phyloP scores from a whole-genome alignment of 2,888 invertebrate genomes.

The Cremastobaeus sp. region DNA sequence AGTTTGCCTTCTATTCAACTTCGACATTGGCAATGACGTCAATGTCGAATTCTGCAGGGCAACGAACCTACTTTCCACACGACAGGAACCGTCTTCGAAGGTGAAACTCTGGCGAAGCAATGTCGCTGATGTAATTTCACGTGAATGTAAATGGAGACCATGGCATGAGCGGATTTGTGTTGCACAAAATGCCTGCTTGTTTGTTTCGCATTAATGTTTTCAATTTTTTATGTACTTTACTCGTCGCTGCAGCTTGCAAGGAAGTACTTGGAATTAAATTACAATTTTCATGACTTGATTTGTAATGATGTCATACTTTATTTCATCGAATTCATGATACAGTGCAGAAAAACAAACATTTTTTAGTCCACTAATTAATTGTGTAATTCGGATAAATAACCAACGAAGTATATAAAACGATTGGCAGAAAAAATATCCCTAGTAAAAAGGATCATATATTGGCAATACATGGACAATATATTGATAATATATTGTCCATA shows the following conservation, averaged over 20 bases:
- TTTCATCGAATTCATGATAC: too few relatives aligned
- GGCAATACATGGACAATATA: too few relatives aligned
- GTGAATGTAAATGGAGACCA: slow-evolving; percentile 44
- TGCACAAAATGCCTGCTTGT: slow-evolving; percentile 28
- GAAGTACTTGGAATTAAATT: slow-evolving; percentile 25
- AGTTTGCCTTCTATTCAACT: slow-evolving; percentile 52
- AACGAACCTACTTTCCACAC: slow-evolving; percentile 71
- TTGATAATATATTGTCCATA: too few relatives aligned
- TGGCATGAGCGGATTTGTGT: slow-evolving; percentile 23
- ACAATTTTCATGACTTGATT: slow-evolving; percentile 2
- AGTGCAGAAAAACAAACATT: too few relatives aligned
- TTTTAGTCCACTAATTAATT: too few relatives aligned
- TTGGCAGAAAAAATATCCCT: too few relatives aligned
- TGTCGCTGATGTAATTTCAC: slow-evolving; percentile 62
- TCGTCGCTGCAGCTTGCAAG: slow-evolving; percentile 13
- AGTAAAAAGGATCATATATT: too few relatives aligned
- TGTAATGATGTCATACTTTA: slow-evolving; percentile 14
- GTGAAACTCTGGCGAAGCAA: slow-evolving; percentile 57
- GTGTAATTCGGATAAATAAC: too few relatives aligned
- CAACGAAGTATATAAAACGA: too few relatives aligned
- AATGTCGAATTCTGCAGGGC: slow-evolving; percentile 73
- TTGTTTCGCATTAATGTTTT: slow-evolving; percentile 16
- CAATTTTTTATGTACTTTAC: slow-evolving; percentile 2
- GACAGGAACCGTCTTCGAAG: slow-evolving; percentile 61
- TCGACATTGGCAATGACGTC: slow-evolving; percentile 63